A percentile compares a stretch with the other conserved stretches of the same genome.
These are phyloP conservation scores for Holcopasites calliopsidis DNA, from an alignment of 1,140 invertebrate species.

Conservation along the genomic window DNA sequence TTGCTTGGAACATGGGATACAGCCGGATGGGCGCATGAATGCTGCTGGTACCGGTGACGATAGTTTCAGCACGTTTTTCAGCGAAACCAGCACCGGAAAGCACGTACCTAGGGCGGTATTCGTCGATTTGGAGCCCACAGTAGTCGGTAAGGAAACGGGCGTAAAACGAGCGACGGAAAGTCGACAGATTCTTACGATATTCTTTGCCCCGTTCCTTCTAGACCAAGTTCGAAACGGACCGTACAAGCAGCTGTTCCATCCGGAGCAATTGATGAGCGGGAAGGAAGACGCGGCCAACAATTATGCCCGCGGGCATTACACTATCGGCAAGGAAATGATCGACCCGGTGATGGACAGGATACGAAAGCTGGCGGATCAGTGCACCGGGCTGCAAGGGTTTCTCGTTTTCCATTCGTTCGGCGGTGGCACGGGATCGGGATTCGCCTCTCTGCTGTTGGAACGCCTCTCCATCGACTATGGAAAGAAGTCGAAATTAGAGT, in stretches of 20 bases:
- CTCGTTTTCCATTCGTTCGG: conserved; percentile 81
- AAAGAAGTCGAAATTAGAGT: conserved; percentile 86
- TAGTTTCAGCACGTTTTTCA: conserved; percentile 83
- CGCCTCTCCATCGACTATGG: conserved; percentile 78
- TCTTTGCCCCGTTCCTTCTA: conserved; percentile 3
- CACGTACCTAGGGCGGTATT: conserved; percentile 59
- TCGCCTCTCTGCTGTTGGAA: conserved; percentile 58
- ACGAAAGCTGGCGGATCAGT: conserved; percentile 56
- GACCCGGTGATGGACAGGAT: conserved; percentile 52
- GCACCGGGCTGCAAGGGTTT: conserved; percentile 57
- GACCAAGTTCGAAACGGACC: conserved; percentile 77
- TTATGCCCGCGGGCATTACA: conserved; percentile 80
- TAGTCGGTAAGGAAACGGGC: conserved; percentile 62
- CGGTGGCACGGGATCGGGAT: conserved; percentile 69
- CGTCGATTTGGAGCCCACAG: conserved; percentile 59
- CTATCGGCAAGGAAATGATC: conserved; percentile 59
- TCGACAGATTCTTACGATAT: background rate
- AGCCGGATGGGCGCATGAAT: conserved; percentile 87
- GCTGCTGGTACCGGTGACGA: conserved; percentile 74
- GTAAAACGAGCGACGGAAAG: background rate
- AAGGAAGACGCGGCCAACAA: conserved; percentile 85
- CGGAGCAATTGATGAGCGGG: conserved; percentile 84
- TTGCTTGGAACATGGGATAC: conserved; percentile 94
- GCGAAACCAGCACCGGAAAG: conserved; percentile 77
- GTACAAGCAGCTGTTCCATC: conserved; percentile 82